Conservation (phyloP, 2,888 invertebrate genomes). For the Eubasilissa splendida region DNA sequence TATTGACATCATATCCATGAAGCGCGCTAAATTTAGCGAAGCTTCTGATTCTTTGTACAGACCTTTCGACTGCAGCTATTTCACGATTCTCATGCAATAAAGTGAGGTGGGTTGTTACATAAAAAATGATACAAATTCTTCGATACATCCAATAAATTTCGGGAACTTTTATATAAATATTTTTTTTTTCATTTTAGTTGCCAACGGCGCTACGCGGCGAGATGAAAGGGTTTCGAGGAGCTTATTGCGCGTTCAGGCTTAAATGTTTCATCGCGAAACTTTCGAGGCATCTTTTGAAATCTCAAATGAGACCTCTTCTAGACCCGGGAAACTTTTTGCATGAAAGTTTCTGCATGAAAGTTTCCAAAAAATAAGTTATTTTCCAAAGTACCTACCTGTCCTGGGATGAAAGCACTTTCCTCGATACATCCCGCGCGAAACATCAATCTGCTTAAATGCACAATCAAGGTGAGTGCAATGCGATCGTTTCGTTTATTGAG, state of each 20-base stretch:
- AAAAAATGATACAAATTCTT: too few relatives aligned
- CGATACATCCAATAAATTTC: too few relatives aligned
- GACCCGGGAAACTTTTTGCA: slow-evolving; percentile 34
- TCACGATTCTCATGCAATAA: too few relatives aligned
- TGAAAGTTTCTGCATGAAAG: slow-evolving; percentile 47
- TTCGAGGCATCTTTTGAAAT: slow-evolving; percentile 54
- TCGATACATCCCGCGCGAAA: slow-evolving; percentile 46
- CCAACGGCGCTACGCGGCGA: background rate
- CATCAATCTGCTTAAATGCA: slow-evolving; percentile 58
- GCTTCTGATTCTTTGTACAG: too few relatives aligned
- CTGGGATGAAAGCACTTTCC: slow-evolving; percentile 50
- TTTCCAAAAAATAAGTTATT: slow-evolving; percentile 49
- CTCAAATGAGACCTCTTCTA: slow-evolving; percentile 48
- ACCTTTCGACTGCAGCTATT: too few relatives aligned
- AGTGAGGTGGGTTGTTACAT: too few relatives aligned
- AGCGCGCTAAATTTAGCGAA: too few relatives aligned
- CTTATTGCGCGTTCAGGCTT: slow-evolving; percentile 52
- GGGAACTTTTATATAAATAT: too few relatives aligned
- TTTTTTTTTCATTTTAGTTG: too few relatives aligned
- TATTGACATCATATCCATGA: too few relatives aligned
- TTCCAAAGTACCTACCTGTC: slow-evolving; percentile 45
- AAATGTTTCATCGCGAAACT: slow-evolving; percentile 50
- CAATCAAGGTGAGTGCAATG: slow-evolving; percentile 57
- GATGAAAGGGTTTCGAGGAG: slow-evolving; percentile 27
- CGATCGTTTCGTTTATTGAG: slow-evolving; percentile 44